Base-by-base conservation (phyloP, 2,888 invertebrate species). In the Drosophila hamatofila region DNA sequence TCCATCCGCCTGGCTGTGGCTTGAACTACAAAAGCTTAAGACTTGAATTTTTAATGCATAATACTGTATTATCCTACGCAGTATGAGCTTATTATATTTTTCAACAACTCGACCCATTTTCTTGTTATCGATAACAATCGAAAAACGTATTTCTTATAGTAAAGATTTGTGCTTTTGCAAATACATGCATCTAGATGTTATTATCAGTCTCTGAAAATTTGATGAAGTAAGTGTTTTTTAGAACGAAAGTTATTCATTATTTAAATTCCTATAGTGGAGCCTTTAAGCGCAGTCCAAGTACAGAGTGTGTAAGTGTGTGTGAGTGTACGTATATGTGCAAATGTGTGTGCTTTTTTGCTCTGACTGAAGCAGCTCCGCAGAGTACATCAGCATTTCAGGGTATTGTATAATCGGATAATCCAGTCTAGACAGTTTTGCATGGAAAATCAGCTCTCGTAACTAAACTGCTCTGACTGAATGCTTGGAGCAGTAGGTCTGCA, bases 101-200 rank as follows among this genome's bases (percentile, higher is more conserved):
- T 41, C 11, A 9, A 21, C 18, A n/a, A 0, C 11, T 41, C 0
- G 2, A 12, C 6, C 0, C 14, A 7, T 23, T 25, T 25, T 16
- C 16, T 16, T 46, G 25, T n/a, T 25, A 46, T 25, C 46, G 46
- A 46, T 27, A 46, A 27, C n/a, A 46, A 46, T 46, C 46, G 46
- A 46, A 27, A 48, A 1, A 2, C 2, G 3, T 6, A 5, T 27
- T 48, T 12, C 2, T 9, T 5, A 11, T 1, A 6, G 11, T n/a
- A 27, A 6, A n/a, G 27, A 5, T 3, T n/a, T 48, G 46, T 25
- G 27, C 2, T 11, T 6, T 11, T 2, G n/a, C 2, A 27, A 1
- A 27, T 25, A n/a, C 1, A 11, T 1, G 11, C 16, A n/a, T 46
- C 4, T n/a, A 2, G 0, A 2, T 46, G 9, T 9, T 9, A 9